Evolutionary conservation across 2,888 invertebrate species (phyloP).

Genomic region (Cancer borealis): DNA sequence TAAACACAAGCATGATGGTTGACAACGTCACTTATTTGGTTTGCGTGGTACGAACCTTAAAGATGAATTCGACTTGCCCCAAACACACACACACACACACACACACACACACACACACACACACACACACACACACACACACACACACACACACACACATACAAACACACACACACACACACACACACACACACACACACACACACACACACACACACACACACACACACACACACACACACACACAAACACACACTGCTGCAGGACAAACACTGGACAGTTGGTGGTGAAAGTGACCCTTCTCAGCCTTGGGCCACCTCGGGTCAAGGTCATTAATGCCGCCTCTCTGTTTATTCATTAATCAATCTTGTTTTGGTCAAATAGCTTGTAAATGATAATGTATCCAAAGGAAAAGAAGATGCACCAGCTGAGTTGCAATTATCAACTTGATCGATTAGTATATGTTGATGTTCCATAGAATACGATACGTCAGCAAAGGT

Average conservation of each 20-base stretch:
- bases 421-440: background rate
- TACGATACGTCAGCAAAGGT: too few relatives aligned
- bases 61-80: background rate
- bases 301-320: background rate
- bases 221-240: background rate
- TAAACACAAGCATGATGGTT: background rate
- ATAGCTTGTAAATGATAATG: too few relatives aligned
- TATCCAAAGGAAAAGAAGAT: background rate
- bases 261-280: slow-evolving; percentile 8
- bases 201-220: slow-evolving; percentile 27
- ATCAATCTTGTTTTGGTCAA: background rate
- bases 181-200: slow-evolving; percentile 5
- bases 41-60: background rate
- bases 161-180: background rate
- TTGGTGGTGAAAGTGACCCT: background rate
- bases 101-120: slow-evolving; percentile 31
- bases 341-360: background rate
- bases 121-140: background rate
- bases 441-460: too few relatives aligned
- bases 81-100: background rate
- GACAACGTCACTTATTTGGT: background rate
- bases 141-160: slow-evolving; percentile 26
- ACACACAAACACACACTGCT: slow-evolving; percentile 5
- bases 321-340: background rate
- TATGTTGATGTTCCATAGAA: background rate